Conservation (phyloP, 2,888 invertebrate genomes). For the Diplolepis rosae region DNA sequence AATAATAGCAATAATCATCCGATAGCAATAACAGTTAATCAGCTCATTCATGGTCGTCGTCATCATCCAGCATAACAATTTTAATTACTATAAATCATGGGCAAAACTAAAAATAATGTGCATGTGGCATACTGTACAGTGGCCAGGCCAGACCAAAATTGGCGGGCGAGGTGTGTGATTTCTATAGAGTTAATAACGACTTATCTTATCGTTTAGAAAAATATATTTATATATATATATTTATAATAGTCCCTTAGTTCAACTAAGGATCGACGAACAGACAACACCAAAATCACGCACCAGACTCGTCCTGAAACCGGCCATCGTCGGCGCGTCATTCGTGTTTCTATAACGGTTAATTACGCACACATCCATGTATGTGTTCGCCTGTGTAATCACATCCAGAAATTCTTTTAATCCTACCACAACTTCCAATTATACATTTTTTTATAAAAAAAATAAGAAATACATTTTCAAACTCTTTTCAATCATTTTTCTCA, state of each 20-base stretch:
- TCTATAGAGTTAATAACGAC: constrained; percentile 28
- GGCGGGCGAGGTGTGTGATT: neutral
- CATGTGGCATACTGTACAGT: constrained; percentile 10
- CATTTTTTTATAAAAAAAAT: neutral
- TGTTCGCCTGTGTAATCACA: neutral
- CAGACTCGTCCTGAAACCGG: neutral
- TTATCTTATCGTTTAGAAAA: constrained; percentile 18
- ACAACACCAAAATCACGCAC: constrained; percentile 6
- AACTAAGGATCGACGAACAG: constrained; percentile 13
- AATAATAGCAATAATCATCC: constrained; percentile 20
- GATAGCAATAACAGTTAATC: constrained; percentile 21
- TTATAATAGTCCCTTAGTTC: constrained; percentile 15
- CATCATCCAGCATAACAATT: constrained; percentile 8
- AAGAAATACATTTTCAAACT: neutral
- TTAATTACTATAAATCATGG: constrained; percentile 11
- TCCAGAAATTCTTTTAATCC: neutral
- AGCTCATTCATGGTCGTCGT: constrained; percentile 22
- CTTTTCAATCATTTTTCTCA: neutral
- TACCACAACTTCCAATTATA: neutral
- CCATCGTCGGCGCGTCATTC: too few species aligned
- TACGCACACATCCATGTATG: neutral
- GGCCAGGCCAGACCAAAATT: constrained; percentile 4
- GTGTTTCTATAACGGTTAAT: neutral
- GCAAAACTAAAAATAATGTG: constrained; percentile 4
- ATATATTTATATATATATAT: constrained; percentile 19